Evolutionary conservation across 1,140 invertebrate genomes (phyloP), one percentile per base, ranked within the genome.

Genomic region (Cyclargus thomasi): DNA sequence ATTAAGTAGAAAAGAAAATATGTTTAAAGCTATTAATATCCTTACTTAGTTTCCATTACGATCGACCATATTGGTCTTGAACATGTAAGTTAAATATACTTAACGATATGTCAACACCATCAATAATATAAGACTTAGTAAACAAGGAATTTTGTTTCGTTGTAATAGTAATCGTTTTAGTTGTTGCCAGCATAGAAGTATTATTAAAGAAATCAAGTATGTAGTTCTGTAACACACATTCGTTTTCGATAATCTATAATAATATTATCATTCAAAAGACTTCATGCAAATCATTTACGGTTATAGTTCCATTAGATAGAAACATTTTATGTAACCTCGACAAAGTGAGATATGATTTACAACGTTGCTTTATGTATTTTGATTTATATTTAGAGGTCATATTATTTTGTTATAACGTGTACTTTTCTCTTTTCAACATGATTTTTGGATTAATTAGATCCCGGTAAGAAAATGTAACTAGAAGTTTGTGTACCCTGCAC

Each of bases 391-490:
- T 47, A 47, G 39, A 47, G 39, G 8, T 47, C 39, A 47, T 47
- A 16, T 16, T 11, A 47, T 47, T 47, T 39, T 8, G 29, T 36
- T 39, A 20, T 64, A 64, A 64, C 35, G 71, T 81, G 74, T 84
- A 77, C 82, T 64, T 85, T 85, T 87, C 74, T 83, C 74, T 86
- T 87, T 85, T 81, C 82, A 83, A 81, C 81, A 82, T 82, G 82
- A 77, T 82, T 82, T 68, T 70, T 83, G 85, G 82, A 82, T 78
- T 73, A 78, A 72, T 76, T 83, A 85, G 85, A 87, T 71, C 77
- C 81, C 79, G 85, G 85, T 87, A 87, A 87, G 85, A 85, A 76
- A 70, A 77, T 70, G 67, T 76, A 68, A 67, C 75, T 77, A 74
- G 74, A 71, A 73, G 75, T 72, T 65, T 75, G 59, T 75, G 67